Percentiles rank a stretch among this genome's conserved stretches.
Conservation (phyloP, 1,140 invertebrate genomes). For the Eufriesea mexicana region DNA sequence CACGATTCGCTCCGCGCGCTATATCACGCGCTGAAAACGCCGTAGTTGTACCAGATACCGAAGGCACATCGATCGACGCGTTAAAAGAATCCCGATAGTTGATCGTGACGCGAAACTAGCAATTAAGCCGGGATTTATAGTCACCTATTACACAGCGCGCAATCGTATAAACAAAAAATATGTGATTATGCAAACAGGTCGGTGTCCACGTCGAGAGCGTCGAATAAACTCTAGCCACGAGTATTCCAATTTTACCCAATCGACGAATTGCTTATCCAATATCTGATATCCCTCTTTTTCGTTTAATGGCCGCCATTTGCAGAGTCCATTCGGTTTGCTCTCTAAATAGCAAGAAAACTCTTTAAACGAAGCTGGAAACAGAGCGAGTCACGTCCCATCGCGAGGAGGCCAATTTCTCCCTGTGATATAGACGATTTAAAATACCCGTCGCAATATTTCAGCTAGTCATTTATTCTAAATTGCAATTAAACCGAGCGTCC, state of each 20-base stretch:
- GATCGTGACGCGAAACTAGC: conserved; percentile 17
- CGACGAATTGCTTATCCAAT: conserved; percentile 21
- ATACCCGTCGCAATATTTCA: too few relatives aligned
- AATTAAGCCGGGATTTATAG: conserved; percentile 19
- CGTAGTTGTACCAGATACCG: too few relatives aligned
- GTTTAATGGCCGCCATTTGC: neutral
- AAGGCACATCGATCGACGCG: neutral
- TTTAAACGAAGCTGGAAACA: too few relatives aligned
- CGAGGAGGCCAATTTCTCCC: too few relatives aligned
- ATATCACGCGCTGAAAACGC: neutral
- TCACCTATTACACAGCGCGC: neutral
- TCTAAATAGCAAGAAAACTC: too few relatives aligned
- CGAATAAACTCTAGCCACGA: neutral
- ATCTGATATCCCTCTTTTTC: neutral
- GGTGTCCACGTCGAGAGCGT: neutral
- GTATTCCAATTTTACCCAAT: conserved; percentile 18
- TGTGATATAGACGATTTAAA: too few relatives aligned
- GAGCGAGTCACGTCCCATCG: too few relatives aligned
- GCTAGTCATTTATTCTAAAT: neutral
- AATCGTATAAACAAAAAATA: conserved; percentile 13
- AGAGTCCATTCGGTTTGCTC: too few relatives aligned
- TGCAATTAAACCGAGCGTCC: neutral
- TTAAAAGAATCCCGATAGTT: neutral
- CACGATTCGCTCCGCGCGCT: neutral
- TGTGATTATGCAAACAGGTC: neutral